phyloP scores from a whole-genome alignment of 2,113 vertebrate genomes.

The Phainopepla nitens region DNA sequence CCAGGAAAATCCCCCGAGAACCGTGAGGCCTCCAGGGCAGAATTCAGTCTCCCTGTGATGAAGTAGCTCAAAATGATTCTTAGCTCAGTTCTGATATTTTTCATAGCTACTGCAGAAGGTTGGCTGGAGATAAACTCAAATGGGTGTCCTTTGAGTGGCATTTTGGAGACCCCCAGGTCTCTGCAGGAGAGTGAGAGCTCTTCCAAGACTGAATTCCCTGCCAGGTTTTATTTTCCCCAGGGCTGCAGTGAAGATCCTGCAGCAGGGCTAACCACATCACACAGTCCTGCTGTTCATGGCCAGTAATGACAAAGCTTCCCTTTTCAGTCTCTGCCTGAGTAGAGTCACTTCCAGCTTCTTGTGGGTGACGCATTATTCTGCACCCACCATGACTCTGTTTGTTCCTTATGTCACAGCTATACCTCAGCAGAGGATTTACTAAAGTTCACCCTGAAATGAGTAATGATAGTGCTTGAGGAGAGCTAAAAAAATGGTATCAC shows the following conservation, averaged over 20 bases:
- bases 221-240: neutral
- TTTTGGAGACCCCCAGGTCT: neutral
- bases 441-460: neutral
- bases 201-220: neutral
- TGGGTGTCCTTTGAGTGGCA: neutral
- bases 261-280: neutral
- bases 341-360: neutral
- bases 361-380: neutral
- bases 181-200: neutral
- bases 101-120: neutral
- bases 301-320: neutral
- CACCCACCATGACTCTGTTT: neutral
- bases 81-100: neutral
- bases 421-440: neutral
- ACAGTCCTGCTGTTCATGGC: neutral
- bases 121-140: neutral
- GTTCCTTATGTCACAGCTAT: neutral
- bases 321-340: neutral
- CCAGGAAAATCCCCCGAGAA: neutral
- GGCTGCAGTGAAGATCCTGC: neutral
- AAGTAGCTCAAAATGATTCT: neutral
- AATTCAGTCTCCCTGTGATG: neutral
- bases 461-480: neutral
- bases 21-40: neutral
- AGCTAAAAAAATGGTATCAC: accelerated